Evolutionary conservation across 2,888 invertebrate species (phyloP).

Genomic region (Idaea straminata): DNA sequence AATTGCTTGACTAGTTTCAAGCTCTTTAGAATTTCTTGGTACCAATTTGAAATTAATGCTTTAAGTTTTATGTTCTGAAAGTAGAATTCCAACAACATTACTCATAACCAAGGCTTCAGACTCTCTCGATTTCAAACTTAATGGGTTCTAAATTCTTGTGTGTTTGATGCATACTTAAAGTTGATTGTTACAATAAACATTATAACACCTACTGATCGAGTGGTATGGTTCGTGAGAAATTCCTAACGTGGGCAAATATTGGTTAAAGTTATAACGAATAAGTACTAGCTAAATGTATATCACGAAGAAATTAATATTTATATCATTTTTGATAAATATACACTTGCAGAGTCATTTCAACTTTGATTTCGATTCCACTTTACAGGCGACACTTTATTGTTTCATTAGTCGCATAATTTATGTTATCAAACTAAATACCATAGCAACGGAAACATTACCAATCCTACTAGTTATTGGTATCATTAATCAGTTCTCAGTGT

Average conservation of each 20-base stretch:
- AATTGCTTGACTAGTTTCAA: background rate
- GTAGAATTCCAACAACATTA: background rate
- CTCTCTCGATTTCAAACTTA: background rate
- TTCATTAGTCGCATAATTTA: background rate
- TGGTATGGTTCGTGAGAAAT: conserved; percentile 59
- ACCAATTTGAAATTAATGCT: background rate
- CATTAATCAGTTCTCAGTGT: background rate
- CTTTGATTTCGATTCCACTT: no score
- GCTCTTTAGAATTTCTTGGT: background rate
- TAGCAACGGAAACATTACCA: background rate
- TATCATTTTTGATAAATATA: no score
- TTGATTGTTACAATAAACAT: conserved; percentile 60
- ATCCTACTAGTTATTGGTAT: background rate
- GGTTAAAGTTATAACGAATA: conserved; percentile 29
- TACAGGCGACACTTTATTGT: background rate
- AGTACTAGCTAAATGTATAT: conserved; percentile 9
- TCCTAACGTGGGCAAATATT: conserved; percentile 65
- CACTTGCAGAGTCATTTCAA: no score
- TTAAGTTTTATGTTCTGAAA: background rate
- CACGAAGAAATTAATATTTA: background rate
- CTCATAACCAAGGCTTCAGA: background rate
- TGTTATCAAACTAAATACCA: background rate
- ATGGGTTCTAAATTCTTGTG: background rate
- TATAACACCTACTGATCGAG: conserved; percentile 61
- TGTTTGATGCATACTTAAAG: background rate